Evolutionary conservation across 1,140 invertebrate genomes (phyloP).

Genomic region (Catajapyx aquilonaris): DNA sequence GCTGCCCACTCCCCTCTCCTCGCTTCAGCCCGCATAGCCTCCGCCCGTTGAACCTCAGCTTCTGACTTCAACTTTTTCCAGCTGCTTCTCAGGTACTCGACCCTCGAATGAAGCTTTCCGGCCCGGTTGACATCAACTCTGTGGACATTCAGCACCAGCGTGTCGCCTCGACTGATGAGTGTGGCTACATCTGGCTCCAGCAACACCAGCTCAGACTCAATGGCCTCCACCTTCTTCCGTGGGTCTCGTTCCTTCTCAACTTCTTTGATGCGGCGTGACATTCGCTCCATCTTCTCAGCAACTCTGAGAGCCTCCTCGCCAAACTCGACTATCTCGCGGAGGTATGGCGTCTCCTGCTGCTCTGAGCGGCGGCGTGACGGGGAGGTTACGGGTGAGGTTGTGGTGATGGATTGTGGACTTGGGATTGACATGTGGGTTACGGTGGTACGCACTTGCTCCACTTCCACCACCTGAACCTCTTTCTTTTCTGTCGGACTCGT

Average conservation of each 20-base stretch:
- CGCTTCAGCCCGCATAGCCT: conserved; percentile 9
- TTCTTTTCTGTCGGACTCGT: too few relatives aligned
- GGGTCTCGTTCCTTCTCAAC: conserved; percentile 41
- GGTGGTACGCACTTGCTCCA: conserved; percentile 11
- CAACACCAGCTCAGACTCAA: conserved; percentile 36
- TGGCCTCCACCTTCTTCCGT: conserved; percentile 35
- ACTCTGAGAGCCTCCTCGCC: conserved; percentile 35
- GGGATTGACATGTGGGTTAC: conserved; percentile 10
- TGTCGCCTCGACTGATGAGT: conserved; percentile 54
- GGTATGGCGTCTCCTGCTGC: conserved; percentile 3
- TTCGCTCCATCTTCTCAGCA: conserved; percentile 39
- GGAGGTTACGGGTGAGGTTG: background rate
- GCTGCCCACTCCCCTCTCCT: conserved; percentile 10
- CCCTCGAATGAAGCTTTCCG: conserved; percentile 30
- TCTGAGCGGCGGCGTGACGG: background rate
- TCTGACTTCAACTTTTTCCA: conserved; percentile 44
- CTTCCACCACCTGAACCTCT: conserved; percentile 5
- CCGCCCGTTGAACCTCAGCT: conserved; percentile 26
- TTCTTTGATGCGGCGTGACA: conserved; percentile 38
- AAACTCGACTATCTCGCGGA: conserved; percentile 26
- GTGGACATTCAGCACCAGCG: conserved; percentile 42
- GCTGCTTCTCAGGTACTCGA: conserved; percentile 35
- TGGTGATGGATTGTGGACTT: conserved; percentile 4
- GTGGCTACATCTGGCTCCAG: conserved; percentile 56
- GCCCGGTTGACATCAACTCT: conserved; percentile 25